phyloP scores from a whole-genome alignment of 2,888 invertebrate genomes.

The Andrena trimmerana region DNA sequence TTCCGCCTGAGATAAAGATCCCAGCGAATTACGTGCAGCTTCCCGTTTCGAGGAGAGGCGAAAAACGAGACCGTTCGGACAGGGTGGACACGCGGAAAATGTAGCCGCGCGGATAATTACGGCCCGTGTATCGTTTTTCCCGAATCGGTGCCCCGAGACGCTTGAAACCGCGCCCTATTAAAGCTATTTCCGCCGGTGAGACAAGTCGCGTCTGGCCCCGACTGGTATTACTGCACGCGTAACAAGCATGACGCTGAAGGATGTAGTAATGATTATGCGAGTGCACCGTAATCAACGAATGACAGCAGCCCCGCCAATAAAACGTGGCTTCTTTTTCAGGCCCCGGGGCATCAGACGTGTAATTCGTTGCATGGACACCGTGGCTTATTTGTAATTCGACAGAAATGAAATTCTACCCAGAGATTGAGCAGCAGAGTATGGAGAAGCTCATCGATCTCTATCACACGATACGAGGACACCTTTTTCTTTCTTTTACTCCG shows the following conservation, averaged over 20 bases:
- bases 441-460: neutral
- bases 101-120: neutral
- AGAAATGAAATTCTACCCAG: conserved; percentile 40
- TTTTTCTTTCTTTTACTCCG: neutral
- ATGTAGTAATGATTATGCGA: conserved; percentile 75
- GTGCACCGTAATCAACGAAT: conserved; percentile 64
- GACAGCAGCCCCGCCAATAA: conserved; percentile 28
- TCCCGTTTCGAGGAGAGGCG: neutral
- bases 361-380: conserved; percentile 23
- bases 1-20: neutral
- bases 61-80: neutral
- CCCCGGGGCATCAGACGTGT: conserved; percentile 10
- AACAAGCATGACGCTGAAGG: conserved; percentile 75
- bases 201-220: conserved; percentile 58
- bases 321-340: conserved; percentile 30
- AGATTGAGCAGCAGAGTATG: neutral
- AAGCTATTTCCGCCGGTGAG: conserved; percentile 61
- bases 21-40: neutral
- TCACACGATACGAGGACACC: conserved; percentile 6
- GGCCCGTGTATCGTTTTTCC: conserved; percentile 22
- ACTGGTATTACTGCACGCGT: conserved; percentile 70
- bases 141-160: neutral
- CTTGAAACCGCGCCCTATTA: conserved; percentile 31
- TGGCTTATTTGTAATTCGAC: conserved; percentile 25
- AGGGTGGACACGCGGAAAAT: conserved; percentile 20